Evolutionary conservation across 2,113 vertebrate species (phyloP), one percentile per base, ranked within the genome.

Genomic region (Octodon degus): DNA sequence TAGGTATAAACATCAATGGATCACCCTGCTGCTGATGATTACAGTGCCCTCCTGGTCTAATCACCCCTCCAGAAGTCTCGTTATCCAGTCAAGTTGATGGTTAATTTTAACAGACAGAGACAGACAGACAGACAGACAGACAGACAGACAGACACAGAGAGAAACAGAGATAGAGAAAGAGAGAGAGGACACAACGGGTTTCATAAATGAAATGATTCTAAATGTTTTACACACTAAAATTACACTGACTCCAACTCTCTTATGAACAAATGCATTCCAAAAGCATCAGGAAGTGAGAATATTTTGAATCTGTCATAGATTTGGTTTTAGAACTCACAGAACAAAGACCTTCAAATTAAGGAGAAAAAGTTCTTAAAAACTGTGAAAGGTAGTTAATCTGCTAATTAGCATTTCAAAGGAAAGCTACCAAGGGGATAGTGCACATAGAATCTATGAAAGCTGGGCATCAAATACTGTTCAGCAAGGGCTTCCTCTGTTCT

Each of bases 321-420:
- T 93, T 94, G 53, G 16, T 81, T 24, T 96, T 90, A 95, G 27
- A 96, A 67, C 82, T 96, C 63, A 92, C 32, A 93, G 93, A 96
- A 97, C 87, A 96, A 96, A 96, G 70, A 87, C 50, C 22, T 97
- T 95, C 86, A 96, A 86, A 95, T 94, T 92, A 87, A 93, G 85
- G 27, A 85, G 53, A 95, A 86, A 87, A 90, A 30, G 4, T 89
- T 60, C 90, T 95, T 94, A 81, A 80, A 74, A 95, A 5, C 55
- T 95, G 53, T 90, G 86, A 81, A 92, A 91, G 4, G 30, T 96
- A 20, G 53, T 94, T 97, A 96, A 97, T 95, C 86, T 93, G 20
- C 55, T 90, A 88, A 93, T 94, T 96, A 95, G 37, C 93, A 97
- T 96, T 96, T 97, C 94, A 97, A 96, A 97, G 62, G 32, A 72